Evolutionary conservation across 2,113 vertebrate genomes (phyloP), one percentile per base, ranked within the genome.

Genomic region (Calyptommatus sinebrachiatus): DNA sequence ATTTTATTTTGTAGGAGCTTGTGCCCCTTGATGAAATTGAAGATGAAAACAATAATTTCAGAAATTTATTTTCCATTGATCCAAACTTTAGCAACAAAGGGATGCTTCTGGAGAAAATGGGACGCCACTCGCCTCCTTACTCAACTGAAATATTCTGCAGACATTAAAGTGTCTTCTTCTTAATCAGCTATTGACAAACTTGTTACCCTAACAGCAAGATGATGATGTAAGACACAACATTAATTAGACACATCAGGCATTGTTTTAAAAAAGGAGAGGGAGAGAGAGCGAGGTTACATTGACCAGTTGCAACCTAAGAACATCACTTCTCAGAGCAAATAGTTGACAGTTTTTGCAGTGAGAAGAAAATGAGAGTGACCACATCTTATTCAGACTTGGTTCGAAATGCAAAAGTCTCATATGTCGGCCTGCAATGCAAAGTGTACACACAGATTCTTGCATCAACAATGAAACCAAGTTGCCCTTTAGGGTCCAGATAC

Each of bases 141-240:
- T 85, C 48, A 83, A 89, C 74, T 69, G 83, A 86, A 83, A 60
- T 1, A 10, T 12, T 81, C 63, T 35, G 86, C 61, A 41, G 35
- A 28, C 70, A 24, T 86, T 85, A 26, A 71, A 77, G n/a, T 48
- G 12, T 28, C 45, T 79, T 41, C 76, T 69, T 70, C 69, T 46
- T 71, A 69, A 41, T 31, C 67, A 76, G 4, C 46, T 82, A 82
- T 71, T 66, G 78, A 85, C 3, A 7, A 85, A 77, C 11, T 45
- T 0, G 5, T 66, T 1, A 83, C 50, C 24, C 48, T 77, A 71
- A 77, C 7, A 78, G 80, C 85, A 76, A 60, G 50, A 73, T 70
- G 88, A 88, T 0, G 0, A 81, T 69, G 81, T 71, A 68, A 57
- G 28, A 80, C 1, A 66, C 3, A 41, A 3, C 9, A 9, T 66